Base-by-base conservation (phyloP, 2,888 invertebrate genomes). In the Lasioglossum marginatum region DNA sequence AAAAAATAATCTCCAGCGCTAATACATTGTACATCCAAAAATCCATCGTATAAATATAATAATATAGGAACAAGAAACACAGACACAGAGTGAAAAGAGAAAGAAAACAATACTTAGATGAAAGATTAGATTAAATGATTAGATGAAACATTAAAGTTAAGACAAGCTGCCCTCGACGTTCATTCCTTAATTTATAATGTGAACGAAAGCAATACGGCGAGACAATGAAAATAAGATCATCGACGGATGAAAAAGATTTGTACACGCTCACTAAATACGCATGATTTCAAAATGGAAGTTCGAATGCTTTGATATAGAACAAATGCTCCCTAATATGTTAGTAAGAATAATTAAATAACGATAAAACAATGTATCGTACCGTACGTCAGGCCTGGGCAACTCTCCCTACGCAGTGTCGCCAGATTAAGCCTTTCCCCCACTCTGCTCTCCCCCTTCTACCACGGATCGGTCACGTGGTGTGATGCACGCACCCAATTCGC, bases 301-400 rank as follows among this genome's bases (percentile, higher is more conserved):
- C 43, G 45, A 70, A 14, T 45, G 16, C 16, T 40, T 72, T 40
- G 3, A 12, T 66, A 23, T 40, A 19, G 40, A 34, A 19, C 40
- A 43, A 19, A 45, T 34, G 23, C 27, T 45, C 14, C 5, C 66
- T 23, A 45, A 31, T 74, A 52, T 45, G 40, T 66, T 31, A 6
- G 4, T 84, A 85, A 60, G 63, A 84, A 76, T 84, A 76, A 83
- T 71, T 78, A 75, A 84, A 76, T 79, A 76, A 68, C 60, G n/a
- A 76, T 48, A 34, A 48, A 73, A 73, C 31, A 60, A 66, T 34
- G 48, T 85, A 84, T 57, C 52, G 63, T 76, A 79, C 45, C 19
- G 48, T 45, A 45, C 16, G 16, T 45, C 5, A 16, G 16, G 45
- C 5, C 16, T 16, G 45, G 45, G 1, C 5, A 45, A 19, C 45